Conservation (phyloP, 2,888 invertebrate genomes). For the Drosophila ustulata region DNA sequence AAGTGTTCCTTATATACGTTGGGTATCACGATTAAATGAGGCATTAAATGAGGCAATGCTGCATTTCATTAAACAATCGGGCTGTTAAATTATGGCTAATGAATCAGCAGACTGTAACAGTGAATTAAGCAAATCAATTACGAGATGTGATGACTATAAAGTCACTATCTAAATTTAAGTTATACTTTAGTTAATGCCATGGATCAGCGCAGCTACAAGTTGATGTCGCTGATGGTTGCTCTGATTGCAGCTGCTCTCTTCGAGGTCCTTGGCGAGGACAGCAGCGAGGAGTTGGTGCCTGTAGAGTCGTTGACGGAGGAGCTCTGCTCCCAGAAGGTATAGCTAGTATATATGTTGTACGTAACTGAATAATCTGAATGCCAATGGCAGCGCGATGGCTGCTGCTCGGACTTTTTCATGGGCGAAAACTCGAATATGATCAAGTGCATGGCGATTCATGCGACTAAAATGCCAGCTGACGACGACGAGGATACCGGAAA, state of each 20-base stretch:
- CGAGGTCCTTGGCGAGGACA: slow-evolving; percentile 29
- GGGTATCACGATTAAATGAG: slow-evolving; percentile 10
- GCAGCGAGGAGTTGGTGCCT: slow-evolving; percentile 23
- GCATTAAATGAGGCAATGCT: slow-evolving; percentile 13
- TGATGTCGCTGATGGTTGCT: neutral
- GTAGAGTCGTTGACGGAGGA: slow-evolving; percentile 27
- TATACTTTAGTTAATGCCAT: slow-evolving; percentile 26
- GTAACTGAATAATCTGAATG: neutral
- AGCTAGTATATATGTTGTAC: neutral
- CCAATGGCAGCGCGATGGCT: slow-evolving; percentile 52
- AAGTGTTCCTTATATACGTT: slow-evolving; percentile 30
- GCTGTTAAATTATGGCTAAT: slow-evolving; percentile 5
- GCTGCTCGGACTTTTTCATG: slow-evolving; percentile 56
- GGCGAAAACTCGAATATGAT: slow-evolving; percentile 50
- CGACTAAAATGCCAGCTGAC: slow-evolving; percentile 58
- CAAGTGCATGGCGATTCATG: slow-evolving; percentile 69
- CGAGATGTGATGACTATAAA: slow-evolving; percentile 53
- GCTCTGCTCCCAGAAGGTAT: slow-evolving; percentile 55
- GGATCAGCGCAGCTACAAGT: neutral
- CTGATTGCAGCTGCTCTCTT: neutral
- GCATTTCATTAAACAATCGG: slow-evolving; percentile 48
- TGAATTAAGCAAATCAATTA: slow-evolving; percentile 55
- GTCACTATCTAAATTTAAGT: neutral
- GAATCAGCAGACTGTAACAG: slow-evolving; percentile 36
- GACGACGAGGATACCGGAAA: slow-evolving; percentile 42